Base-by-base conservation (phyloP, 2,888 invertebrate genomes). In the Terebella lapidaria region DNA sequence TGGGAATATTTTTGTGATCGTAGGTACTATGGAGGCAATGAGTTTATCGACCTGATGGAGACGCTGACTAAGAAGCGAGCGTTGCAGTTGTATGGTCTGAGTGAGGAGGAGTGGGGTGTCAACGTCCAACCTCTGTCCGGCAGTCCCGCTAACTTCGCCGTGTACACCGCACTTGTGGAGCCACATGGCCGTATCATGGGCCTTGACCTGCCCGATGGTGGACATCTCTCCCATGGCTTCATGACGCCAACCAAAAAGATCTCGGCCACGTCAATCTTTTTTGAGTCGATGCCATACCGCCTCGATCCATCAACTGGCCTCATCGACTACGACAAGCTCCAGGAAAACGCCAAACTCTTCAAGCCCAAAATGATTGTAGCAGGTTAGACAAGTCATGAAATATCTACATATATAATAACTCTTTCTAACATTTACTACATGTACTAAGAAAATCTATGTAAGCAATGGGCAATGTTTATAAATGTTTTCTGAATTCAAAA, bases 251-350 rank as follows among this genome's bases (percentile, higher is more conserved):
- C 84, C 3, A 95, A 94, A 80, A 92, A 91, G 82, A 91, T 99
- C 64, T 97, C 96, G 0, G 95, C 95, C 2, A 95, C 96, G 0
- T 95, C 97, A 0, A 89, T 97, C 64, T 99, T 92, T 84, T 99
- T 99, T 80, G 95, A 99, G 84, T 94, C 95, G 61, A 92, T 97
- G 93, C 95, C 97, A 0, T 99, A 99, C 80, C 94, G 93, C 83
- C 89, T 93, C 15, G 72, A 81, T 69, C 86, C 89, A 1, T 81
- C 83, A 64, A 90, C 90, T 24, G 96, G 96, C 24, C 80, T 92
- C 0, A 94, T 99, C 67, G 94, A 97, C 82, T 97, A 97, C 76
- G 92, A 95, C 64, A 87, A 87, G 74, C 82, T 97, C 54, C 88
- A 88, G 3, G 87, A 88, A 70, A 88, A 87, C 4, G 93, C 97